Percentiles rank a stretch among this genome's conserved stretches.
These are phyloP conservation scores for Amphiprion percula DNA, from an alignment of 2,113 vertebrate genomes.

Conservation along the genomic window DNA sequence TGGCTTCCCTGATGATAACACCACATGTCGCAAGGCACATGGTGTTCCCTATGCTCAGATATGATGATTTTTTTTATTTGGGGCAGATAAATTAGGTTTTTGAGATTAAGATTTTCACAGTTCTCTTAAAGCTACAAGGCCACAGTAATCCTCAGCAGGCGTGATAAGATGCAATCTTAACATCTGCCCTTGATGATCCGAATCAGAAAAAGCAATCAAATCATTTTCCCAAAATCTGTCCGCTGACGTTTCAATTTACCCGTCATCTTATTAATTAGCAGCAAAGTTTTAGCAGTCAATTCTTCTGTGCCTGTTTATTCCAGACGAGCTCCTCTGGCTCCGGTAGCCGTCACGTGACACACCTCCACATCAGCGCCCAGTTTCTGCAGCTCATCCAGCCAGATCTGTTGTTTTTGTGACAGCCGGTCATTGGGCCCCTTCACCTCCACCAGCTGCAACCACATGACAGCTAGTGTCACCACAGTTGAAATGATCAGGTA, in stretches of 20 bases:
- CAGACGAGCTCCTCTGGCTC: constrained; percentile 85
- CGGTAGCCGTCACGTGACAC: constrained; percentile 90
- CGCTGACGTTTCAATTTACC: neutral
- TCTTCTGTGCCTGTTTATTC: constrained; percentile 58
- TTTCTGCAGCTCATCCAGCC: constrained; percentile 91
- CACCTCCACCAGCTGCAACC: constrained; percentile 93
- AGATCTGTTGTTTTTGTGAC: constrained; percentile 94
- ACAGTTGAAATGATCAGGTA: neutral
- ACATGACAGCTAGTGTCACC: constrained; percentile 12
- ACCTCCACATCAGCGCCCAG: constrained; percentile 93
- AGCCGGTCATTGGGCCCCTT: constrained; percentile 95
- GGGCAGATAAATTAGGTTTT: neutral
- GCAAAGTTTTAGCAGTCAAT: constrained; percentile 12
- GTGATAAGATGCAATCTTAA: neutral
- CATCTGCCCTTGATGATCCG: neutral
- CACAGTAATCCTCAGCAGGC: neutral
- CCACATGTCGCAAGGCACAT: constrained; percentile 4
- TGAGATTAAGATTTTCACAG: constrained; percentile 7
- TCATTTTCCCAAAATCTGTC: neutral
- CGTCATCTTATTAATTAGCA: constrained; percentile 12
- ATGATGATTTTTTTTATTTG: neutral
- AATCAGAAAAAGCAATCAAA: neutral
- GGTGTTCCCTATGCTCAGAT: neutral
- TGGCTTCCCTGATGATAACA: constrained; percentile 20
- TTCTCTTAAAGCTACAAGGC: neutral